Conservation (phyloP, 1,140 invertebrate genomes). For the Listronotus bonariensis region DNA sequence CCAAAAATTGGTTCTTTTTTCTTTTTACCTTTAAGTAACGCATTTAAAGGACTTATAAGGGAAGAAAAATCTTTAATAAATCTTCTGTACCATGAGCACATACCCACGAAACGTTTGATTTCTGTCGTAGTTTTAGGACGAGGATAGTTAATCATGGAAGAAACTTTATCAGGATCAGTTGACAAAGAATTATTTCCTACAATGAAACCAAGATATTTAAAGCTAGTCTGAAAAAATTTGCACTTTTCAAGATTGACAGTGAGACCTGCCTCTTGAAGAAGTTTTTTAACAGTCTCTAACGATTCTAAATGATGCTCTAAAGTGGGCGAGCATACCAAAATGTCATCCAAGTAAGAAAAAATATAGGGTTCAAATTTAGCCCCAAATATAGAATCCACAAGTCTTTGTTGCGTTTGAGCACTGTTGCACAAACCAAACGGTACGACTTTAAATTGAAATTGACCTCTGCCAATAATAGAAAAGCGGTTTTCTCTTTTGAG, state of each 20-base stretch:
- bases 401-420: constrained; percentile 53
- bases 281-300: constrained; percentile 36
- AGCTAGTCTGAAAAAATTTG: constrained; percentile 45
- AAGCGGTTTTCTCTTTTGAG: constrained; percentile 54
- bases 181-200: constrained; percentile 48
- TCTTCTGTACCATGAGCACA: constrained; percentile 54
- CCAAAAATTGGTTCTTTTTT: too few relatives aligned
- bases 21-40: constrained; percentile 49
- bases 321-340: constrained; percentile 47
- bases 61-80: constrained; percentile 55
- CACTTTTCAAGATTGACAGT: constrained; percentile 28
- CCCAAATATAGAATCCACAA: constrained; percentile 52
- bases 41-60: constrained; percentile 52
- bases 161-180: constrained; percentile 42
- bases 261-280: constrained; percentile 35
- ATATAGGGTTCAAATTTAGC: constrained; percentile 46
- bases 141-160: constrained; percentile 42
- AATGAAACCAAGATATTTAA: constrained; percentile 53
- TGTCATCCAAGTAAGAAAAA: constrained; percentile 51
- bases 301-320: constrained; percentile 52
- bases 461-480: constrained; percentile 47
- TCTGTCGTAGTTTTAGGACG: constrained; percentile 44
- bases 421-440: constrained; percentile 53
- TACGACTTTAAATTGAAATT: constrained; percentile 52
- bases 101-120: constrained; percentile 21